Conservation (phyloP, 2,113 vertebrate genomes). For the Brienomyrus longianalis region DNA sequence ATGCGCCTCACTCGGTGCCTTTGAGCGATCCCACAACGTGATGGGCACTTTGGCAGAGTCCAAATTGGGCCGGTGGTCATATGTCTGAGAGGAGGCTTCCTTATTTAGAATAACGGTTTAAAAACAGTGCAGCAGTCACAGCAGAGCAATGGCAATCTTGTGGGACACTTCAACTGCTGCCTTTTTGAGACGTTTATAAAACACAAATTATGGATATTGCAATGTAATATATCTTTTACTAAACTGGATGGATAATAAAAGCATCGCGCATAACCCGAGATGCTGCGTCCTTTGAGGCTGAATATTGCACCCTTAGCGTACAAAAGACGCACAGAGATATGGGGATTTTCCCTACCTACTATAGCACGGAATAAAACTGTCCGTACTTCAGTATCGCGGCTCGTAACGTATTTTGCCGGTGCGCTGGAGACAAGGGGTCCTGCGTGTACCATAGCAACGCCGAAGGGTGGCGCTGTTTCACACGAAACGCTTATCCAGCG, state of each 20-base stretch:
- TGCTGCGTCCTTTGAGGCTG: background rate
- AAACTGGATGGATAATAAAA: background rate
- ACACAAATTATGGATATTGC: background rate
- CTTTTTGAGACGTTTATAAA: slow-evolving; percentile 35
- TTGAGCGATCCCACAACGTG: slow-evolving; percentile 44
- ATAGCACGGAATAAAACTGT: background rate
- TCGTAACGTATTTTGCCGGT: background rate
- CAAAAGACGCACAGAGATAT: background rate
- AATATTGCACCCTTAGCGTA: background rate
- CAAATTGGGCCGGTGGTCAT: slow-evolving; percentile 66
- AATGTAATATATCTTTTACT: background rate
- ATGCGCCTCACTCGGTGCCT: slow-evolving; percentile 55
- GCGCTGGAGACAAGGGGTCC: background rate
- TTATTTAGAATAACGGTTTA: slow-evolving; percentile 85
- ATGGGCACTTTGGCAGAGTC: slow-evolving; percentile 57
- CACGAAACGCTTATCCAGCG: background rate
- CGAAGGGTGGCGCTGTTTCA: slow-evolving; percentile 20
- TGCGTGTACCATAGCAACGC: background rate
- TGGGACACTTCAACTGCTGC: slow-evolving; percentile 49
- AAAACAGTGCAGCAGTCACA: slow-evolving; percentile 71
- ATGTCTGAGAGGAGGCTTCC: slow-evolving; percentile 65
- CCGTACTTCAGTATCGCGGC: slow-evolving; percentile 19
- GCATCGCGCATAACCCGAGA: background rate
- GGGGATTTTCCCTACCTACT: background rate
- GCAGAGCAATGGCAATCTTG: slow-evolving; percentile 61